phyloP scores from a whole-genome alignment of 2,797 vertebrate genomes.

The Esox lucius region DNA sequence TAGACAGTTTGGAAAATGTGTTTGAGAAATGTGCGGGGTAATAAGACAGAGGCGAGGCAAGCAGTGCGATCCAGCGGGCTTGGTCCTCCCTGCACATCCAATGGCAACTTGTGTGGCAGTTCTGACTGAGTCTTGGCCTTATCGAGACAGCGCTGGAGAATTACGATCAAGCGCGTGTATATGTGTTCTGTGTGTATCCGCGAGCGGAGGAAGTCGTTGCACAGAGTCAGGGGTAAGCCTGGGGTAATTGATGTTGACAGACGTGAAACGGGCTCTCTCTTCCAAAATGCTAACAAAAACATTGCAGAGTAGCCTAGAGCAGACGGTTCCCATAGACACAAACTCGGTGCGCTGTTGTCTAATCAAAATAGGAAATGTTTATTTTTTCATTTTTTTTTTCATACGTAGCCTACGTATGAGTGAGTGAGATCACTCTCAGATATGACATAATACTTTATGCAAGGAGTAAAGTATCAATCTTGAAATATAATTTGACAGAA shows the following conservation, averaged over 20 bases:
- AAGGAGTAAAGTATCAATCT: constrained; percentile 2
- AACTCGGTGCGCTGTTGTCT: constrained; percentile 41
- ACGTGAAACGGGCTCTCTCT: constrained; percentile 46
- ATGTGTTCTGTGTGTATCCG: constrained; percentile 48
- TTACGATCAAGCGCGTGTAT: constrained; percentile 43
- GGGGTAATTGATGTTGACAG: constrained; percentile 65
- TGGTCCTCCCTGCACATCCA: constrained; percentile 40
- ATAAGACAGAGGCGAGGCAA: constrained; percentile 47
- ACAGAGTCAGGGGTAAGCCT: constrained; percentile 42
- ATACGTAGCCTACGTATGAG: constrained; percentile 6
- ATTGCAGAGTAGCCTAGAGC: constrained; percentile 44
- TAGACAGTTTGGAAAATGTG: constrained; percentile 64
- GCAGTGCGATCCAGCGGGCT: constrained; percentile 51
- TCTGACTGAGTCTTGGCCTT: constrained; percentile 33
- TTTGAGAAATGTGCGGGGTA: constrained; percentile 67
- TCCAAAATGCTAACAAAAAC: constrained; percentile 60
- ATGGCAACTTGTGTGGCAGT: constrained; percentile 63
- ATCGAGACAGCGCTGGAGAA: constrained; percentile 42
- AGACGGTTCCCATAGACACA: constrained; percentile 38
- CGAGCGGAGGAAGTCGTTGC: constrained; percentile 49
- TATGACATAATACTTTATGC: constrained; percentile 20
- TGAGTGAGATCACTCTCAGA: constrained; percentile 32
- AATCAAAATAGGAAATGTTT: constrained; percentile 24
- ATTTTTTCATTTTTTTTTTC: constrained; percentile 14
- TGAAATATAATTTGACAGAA: constrained; percentile 28